A percentile compares a stretch with the other conserved stretches of the same genome.
These are phyloP conservation scores for Thunnus maccoyii DNA, from an alignment of 2,113 vertebrate genomes.

Conservation along the genomic window DNA sequence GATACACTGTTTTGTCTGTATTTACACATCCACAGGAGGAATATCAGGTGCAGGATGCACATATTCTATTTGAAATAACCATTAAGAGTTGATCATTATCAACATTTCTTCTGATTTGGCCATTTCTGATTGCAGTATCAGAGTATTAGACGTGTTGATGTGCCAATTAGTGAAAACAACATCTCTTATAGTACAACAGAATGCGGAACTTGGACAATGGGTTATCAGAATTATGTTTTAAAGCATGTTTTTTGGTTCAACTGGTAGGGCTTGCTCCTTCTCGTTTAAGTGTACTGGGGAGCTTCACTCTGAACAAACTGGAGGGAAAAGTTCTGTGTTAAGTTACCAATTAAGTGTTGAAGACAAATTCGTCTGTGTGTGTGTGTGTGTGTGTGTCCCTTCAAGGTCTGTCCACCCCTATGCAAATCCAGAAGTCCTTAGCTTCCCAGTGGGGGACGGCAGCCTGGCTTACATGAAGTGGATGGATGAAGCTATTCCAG, in stretches of 20 bases:
- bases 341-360: neutral
- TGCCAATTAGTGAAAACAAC: neutral
- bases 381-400: neutral
- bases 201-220: neutral
- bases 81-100: neutral
- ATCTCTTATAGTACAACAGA: neutral
- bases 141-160: neutral
- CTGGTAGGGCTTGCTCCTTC: no score
- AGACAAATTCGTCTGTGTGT: neutral
- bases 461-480: constrained; percentile 86
- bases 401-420: constrained; percentile 90
- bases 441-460: constrained; percentile 88
- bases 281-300: neutral
- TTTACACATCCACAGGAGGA: no score
- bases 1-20: no score
- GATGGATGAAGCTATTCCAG: constrained; percentile 87
- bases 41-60: no score
- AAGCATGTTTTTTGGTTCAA: neutral
- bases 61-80: neutral
- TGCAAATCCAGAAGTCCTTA: constrained; percentile 90
- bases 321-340: neutral
- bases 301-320: neutral
- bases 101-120: neutral
- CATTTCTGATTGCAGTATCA: no score
- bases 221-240: neutral